Evolutionary conservation across 2,113 vertebrate species (phyloP).

Genomic region (Trachemys scripta): DNA sequence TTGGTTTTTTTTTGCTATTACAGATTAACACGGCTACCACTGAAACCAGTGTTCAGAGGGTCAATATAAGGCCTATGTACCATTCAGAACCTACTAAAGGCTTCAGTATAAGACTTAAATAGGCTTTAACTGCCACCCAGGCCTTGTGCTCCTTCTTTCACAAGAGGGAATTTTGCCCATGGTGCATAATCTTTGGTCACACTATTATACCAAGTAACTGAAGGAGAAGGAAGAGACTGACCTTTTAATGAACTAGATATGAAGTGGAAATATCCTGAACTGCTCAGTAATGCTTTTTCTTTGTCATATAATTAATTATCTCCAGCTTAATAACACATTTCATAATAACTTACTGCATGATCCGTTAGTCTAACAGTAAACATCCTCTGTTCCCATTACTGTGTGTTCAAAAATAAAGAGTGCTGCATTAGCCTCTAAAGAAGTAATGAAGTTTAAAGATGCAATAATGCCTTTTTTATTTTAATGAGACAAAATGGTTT

Average conservation of each 20-base stretch:
- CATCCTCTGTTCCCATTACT: not conserved
- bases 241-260: slow-evolving; percentile 15
- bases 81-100: fast-evolving
- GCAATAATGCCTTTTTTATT: slow-evolving; percentile 46
- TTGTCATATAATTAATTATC: slow-evolving; percentile 43
- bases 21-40: no score
- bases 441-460: slow-evolving; percentile 53
- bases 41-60: not conserved
- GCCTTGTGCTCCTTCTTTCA: fast-evolving
- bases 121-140: fast-evolving
- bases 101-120: fast-evolving
- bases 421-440: not conserved
- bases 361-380: slow-evolving; percentile 35
- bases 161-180: not conserved
- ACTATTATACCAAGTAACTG: not conserved
- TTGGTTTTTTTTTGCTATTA: no score
- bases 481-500: slow-evolving; percentile 7
- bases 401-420: slow-evolving; percentile 34
- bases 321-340: not conserved
- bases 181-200: not conserved
- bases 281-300: slow-evolving; percentile 10
- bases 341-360: slow-evolving; percentile 1
- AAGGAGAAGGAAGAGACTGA: not conserved
- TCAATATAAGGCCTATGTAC: not conserved
- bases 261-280: slow-evolving; percentile 46